Evolutionary conservation across 2,888 invertebrate genomes (phyloP).

Genomic region (Serripes groenlandicus): DNA sequence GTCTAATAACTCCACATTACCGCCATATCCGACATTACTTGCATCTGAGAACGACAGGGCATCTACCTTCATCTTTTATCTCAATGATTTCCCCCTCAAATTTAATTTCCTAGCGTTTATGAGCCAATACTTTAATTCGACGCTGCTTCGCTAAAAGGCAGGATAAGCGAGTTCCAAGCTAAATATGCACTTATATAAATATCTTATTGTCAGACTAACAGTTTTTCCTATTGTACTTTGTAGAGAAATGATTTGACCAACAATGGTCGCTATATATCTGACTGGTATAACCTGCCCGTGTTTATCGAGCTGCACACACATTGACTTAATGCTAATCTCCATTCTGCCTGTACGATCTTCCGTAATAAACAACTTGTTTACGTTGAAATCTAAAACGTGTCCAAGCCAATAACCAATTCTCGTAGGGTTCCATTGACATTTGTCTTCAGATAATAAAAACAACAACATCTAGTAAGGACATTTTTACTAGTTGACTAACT

Average conservation of each 20-base stretch:
- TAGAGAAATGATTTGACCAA: constrained; percentile 18
- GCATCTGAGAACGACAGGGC: not conserved
- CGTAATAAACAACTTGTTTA: not conserved
- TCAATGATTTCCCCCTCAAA: not conserved
- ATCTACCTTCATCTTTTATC: not conserved
- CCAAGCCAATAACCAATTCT: constrained; percentile 5
- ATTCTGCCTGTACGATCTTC: constrained; percentile 8
- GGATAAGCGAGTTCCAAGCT: not conserved
- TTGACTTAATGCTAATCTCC: not conserved
- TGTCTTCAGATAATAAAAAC: constrained; percentile 19
- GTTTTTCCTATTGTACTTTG: not conserved
- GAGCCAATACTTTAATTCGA: not conserved
- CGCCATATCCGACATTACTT: not conserved
- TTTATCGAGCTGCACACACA: not conserved
- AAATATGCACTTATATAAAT: not conserved
- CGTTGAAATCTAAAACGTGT: not conserved
- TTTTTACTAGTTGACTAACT: not conserved
- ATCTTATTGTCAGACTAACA: not conserved
- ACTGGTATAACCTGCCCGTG: no score
- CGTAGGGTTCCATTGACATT: constrained; percentile 12
- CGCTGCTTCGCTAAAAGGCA: not conserved
- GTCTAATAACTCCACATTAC: not conserved
- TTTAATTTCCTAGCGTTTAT: not conserved
- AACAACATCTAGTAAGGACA: constrained; percentile 14
- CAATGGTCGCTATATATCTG: not conserved